phyloP scores from a whole-genome alignment of 1,140 invertebrate genomes.

The Pseudomyrmex sp. region DNA sequence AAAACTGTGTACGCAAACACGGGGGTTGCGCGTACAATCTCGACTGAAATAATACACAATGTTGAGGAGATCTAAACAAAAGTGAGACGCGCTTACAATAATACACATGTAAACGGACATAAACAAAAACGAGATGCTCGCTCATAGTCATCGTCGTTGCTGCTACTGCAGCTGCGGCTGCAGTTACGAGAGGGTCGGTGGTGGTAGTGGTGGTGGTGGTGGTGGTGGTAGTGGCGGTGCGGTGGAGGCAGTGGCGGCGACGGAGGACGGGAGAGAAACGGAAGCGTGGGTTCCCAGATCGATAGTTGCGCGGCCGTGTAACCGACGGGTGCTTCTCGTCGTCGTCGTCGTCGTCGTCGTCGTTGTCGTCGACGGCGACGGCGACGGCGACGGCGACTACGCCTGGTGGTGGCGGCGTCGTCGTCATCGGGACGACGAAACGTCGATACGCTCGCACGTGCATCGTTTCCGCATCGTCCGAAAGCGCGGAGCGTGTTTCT shows the following conservation, averaged over 20 bases:
- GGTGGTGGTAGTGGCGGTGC: background rate
- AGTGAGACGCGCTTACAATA: background rate
- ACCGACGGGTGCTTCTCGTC: conserved; percentile 71
- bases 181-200: conserved; percentile 65
- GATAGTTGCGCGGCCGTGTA: conserved; percentile 77
- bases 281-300: conserved; percentile 78
- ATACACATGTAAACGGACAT: background rate
- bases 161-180: conserved; percentile 69
- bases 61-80: background rate
- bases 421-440: conserved; percentile 60
- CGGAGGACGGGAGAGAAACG: conserved; percentile 69
- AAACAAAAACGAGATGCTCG: conserved; percentile 43
- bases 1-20: background rate
- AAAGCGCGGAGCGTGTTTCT: conserved; percentile 66
- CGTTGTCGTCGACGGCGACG: conserved; percentile 31
- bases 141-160: conserved; percentile 41
- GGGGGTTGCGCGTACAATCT: background rate
- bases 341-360: conserved; percentile 8
- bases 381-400: conserved; percentile 46
- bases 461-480: conserved; percentile 74
- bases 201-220: background rate
- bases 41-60: background rate
- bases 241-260: conserved; percentile 28
- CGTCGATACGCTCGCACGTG: conserved; percentile 78
- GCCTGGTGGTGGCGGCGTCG: background rate